These are phyloP conservation scores for Cephus spinipes DNA, from an alignment of 2,888 invertebrate species.

Conservation along the genomic window DNA sequence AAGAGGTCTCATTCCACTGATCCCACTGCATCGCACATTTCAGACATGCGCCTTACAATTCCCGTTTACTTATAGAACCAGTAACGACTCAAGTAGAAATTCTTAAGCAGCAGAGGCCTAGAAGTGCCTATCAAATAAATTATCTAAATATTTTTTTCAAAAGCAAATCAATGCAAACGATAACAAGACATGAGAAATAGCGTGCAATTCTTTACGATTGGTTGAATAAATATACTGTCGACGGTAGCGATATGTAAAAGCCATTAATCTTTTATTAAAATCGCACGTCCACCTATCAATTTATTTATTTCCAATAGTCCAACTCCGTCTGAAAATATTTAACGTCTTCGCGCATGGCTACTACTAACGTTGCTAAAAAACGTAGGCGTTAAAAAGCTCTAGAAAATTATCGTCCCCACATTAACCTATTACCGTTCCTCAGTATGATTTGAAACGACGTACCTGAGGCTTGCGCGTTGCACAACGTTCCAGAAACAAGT, in stretches of 20 bases:
- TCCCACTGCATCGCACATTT: no score
- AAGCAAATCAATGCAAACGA: neutral
- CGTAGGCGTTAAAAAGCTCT: neutral
- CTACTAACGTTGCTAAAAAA: neutral
- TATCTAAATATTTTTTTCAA: neutral
- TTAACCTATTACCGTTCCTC: neutral
- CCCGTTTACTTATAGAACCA: neutral
- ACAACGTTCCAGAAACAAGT: conserved; percentile 28
- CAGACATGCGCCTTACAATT: neutral
- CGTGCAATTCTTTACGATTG: neutral
- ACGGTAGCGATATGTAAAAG: neutral
- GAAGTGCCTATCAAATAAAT: neutral
- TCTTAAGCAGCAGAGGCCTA: neutral
- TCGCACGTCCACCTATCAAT: neutral
- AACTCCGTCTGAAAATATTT: neutral
- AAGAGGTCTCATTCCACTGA: no score
- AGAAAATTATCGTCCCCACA: neutral
- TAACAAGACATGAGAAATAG: neutral
- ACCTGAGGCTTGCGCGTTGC: conserved; percentile 20
- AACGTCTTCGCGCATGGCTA: neutral
- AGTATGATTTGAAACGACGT: neutral
- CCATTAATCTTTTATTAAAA: neutral
- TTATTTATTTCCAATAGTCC: neutral
- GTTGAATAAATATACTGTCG: neutral
- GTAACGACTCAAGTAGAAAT: neutral